A percentile compares a stretch with the other conserved stretches of the same genome.
Evolutionary conservation across 2,888 invertebrate species (phyloP).

Genomic region (Phoenoteleia sp.): DNA sequence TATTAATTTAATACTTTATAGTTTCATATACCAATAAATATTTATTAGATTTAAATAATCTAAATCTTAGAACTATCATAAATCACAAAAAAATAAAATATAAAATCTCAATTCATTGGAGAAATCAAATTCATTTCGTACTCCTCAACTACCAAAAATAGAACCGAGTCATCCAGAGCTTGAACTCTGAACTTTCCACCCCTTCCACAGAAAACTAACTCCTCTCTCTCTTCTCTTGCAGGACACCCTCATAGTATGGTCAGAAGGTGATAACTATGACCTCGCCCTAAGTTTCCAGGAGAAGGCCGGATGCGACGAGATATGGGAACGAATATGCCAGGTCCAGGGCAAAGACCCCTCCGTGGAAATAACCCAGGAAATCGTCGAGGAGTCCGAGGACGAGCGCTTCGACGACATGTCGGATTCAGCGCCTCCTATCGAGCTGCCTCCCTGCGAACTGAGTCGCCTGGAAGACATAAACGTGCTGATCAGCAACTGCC

Average conservation of each 20-base stretch:
- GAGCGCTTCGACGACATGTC: constrained; percentile 99
- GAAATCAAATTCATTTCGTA: no score
- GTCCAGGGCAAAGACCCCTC: constrained; percentile 99
- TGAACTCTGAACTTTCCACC: no score
- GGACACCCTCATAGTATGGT: constrained; percentile 99
- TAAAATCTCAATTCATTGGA: no score
- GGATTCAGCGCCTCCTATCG: constrained; percentile 97
- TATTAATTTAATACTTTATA: no score
- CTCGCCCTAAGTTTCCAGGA: constrained; percentile 99
- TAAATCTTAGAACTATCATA: no score
- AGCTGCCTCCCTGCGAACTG: constrained; percentile 98
- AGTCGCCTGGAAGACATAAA: constrained; percentile 98
- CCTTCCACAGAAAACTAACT: no score
- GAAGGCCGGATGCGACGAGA: constrained; percentile 99
- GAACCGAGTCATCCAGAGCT: no score
- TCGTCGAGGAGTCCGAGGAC: constrained; percentile 98
- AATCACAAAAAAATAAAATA: no score
- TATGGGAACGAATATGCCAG: constrained; percentile 99
- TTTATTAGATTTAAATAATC: no score
- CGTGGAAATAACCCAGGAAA: constrained; percentile 98
- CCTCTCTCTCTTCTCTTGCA: no score
- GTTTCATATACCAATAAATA: no score
- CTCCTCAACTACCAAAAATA: no score
- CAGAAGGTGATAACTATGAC: constrained; percentile 99
- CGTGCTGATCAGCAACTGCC: constrained; percentile 95